Evolutionary conservation across 2,888 invertebrate species (phyloP).

Genomic region (Hypomecis atomaria): DNA sequence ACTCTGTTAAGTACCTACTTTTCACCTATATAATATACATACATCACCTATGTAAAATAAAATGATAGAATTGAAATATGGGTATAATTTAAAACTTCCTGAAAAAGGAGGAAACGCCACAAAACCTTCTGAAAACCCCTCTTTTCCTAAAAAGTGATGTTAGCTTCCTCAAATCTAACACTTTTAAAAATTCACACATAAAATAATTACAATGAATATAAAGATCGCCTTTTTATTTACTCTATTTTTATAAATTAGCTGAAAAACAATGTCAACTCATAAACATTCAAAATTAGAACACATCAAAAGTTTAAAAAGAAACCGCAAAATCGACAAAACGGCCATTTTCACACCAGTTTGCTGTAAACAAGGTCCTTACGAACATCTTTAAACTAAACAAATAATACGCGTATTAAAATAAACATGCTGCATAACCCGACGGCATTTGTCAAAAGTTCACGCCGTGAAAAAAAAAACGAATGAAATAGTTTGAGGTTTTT

Average conservation of each 20-base stretch:
- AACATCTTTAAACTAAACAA: constrained; percentile 55
- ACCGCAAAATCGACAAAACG: constrained; percentile 19
- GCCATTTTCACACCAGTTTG: constrained; percentile 54
- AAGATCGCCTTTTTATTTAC: too few species aligned
- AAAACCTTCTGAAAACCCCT: too few species aligned
- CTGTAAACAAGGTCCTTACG: constrained; percentile 60
- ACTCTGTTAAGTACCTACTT: background rate
- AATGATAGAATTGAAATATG: too few species aligned
- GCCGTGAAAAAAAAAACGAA: constrained; percentile 35
- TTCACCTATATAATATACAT: too few species aligned
- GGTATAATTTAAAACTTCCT: too few species aligned
- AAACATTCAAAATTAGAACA: background rate
- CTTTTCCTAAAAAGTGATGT: too few species aligned
- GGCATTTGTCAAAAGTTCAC: constrained; percentile 72
- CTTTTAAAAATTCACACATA: too few species aligned
- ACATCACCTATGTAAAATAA: too few species aligned
- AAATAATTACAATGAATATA: too few species aligned
- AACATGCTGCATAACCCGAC: constrained; percentile 57
- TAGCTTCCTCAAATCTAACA: too few species aligned
- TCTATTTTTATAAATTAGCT: too few species aligned
- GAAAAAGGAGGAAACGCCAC: too few species aligned
- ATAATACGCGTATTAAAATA: constrained; percentile 54
- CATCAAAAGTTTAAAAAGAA: constrained; percentile 15
- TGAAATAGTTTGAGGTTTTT: constrained; percentile 59
- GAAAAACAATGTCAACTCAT: background rate